Evolutionary conservation across 2,888 invertebrate species (phyloP).

Genomic region (Eudasyphora cyanicolor): DNA sequence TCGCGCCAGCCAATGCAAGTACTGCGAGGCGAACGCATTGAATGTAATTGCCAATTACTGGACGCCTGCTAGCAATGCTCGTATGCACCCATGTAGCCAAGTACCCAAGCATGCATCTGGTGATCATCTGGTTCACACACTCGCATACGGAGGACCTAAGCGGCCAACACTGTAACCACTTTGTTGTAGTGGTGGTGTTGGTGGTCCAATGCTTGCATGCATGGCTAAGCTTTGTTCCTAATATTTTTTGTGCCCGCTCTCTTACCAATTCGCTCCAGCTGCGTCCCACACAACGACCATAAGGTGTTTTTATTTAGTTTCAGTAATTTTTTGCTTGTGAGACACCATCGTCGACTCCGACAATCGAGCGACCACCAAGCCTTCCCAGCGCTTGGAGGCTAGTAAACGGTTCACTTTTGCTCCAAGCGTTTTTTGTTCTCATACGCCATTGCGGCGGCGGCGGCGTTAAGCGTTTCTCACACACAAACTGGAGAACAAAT

Average conservation of each 20-base stretch:
- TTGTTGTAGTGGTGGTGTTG: constrained; percentile 19
- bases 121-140: not conserved
- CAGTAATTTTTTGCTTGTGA: constrained; percentile 23
- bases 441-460: constrained; percentile 16
- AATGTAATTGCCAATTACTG: constrained; percentile 72
- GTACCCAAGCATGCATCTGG: constrained; percentile 22
- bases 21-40: constrained; percentile 8
- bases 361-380: not conserved
- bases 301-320: constrained; percentile 20
- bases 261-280: constrained; percentile 27
- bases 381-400: not conserved
- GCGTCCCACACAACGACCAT: constrained; percentile 49
- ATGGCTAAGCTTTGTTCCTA: not conserved
- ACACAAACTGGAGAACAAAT: constrained; percentile 37
- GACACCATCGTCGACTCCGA: not conserved
- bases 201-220: too few species aligned
- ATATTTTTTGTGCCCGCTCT: not conserved
- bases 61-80: constrained; percentile 65
- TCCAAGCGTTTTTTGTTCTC: constrained; percentile 10
- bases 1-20: not conserved
- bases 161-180: not conserved
- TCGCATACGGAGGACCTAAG: constrained; percentile 2
- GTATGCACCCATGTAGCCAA: too few species aligned
- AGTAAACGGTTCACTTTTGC: too few species aligned
- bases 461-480: constrained; percentile 26